phyloP scores from a whole-genome alignment of 1,140 invertebrate species.

The Bacillus rossius region DNA sequence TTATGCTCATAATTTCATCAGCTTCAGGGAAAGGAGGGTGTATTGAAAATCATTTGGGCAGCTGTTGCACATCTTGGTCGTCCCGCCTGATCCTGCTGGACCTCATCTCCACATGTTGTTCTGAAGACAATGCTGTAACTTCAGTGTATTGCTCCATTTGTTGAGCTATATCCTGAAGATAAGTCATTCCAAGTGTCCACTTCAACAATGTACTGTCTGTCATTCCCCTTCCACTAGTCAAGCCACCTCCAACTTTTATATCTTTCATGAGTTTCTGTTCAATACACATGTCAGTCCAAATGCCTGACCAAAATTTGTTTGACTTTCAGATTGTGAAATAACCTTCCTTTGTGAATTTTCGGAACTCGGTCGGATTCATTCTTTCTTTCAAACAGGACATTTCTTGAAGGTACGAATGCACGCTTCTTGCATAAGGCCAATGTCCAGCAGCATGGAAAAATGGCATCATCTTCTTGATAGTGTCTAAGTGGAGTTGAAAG shows the following conservation, averaged over 20 bases:
- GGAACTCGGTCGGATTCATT: slow-evolving; percentile 33
- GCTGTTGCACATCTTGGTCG: not conserved
- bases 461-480: slow-evolving; percentile 41
- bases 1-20: too few species aligned
- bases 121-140: not conserved
- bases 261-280: slow-evolving; percentile 38
- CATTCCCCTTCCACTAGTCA: slow-evolving; percentile 32
- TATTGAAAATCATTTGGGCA: too few species aligned
- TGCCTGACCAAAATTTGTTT: slow-evolving; percentile 41
- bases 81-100: not conserved
- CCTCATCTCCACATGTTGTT: slow-evolving; percentile 1
- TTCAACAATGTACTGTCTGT: not conserved
- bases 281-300: slow-evolving; percentile 40
- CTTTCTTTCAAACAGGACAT: slow-evolving; percentile 33
- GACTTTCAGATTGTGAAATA: slow-evolving; percentile 38
- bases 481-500: slow-evolving; percentile 38
- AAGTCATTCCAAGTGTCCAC: too few species aligned
- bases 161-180: too few species aligned
- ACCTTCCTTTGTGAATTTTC: slow-evolving; percentile 34
- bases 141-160: not conserved
- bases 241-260: slow-evolving; percentile 39
- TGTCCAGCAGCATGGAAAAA: slow-evolving; percentile 41
- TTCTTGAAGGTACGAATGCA: slow-evolving; percentile 41
- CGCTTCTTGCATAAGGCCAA: slow-evolving; percentile 42
- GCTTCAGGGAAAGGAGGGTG: too few species aligned